Base-by-base conservation (phyloP, 2,888 invertebrate species). In the Pyrgus malvae region DNA sequence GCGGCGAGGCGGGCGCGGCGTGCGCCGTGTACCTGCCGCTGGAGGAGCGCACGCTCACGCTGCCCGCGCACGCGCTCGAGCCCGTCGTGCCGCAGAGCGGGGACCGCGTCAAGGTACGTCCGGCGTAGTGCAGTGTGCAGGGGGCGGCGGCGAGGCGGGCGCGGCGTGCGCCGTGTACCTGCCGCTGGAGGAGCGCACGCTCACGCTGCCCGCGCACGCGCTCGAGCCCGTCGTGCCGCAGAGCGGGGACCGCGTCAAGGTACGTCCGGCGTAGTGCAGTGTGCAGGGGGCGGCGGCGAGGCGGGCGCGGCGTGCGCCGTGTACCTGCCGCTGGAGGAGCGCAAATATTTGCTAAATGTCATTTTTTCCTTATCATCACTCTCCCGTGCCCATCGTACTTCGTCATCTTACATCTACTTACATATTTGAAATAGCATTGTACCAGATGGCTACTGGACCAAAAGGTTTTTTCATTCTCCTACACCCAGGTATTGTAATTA, bases 71-170 rank as follows among this genome's bases (percentile, higher is more conserved):
- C 68, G 94, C 96, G 80, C 87, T 99, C 71, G 96, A 97, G 74
- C 99, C 99, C 2, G 96, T 98, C 2, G 92, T 93, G 61, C 99
- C 99, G 7, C 93, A 94, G 68, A 93, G 94, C 58, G 95, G 95
- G 4, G 98, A 99, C 80, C 92, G 93, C 63, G 97, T 98, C 66
- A 96, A 96, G 72, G 64, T 64, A 37, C 8, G 11, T 11, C 14
- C 4, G 6, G 17, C 4, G 44, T 27, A 3, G 14, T 35, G 7
- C 16, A 35, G 44, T 93, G 1, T n/a, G n/a, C n/a, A 81, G 92
- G 99, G 98, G 99, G 95, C 96, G 71, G 95, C 97, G 2, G 94
- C 96, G 2, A n/a, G 98, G 98, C 95, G 14, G 98, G 95, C 63
- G 95, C 95, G 2, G 94, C 95, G 91, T 98, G 97, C 76, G 94